Evolutionary conservation across 2,113 vertebrate species (phyloP), one percentile per base, ranked within the genome.

Genomic region (Lonchura striata): DNA sequence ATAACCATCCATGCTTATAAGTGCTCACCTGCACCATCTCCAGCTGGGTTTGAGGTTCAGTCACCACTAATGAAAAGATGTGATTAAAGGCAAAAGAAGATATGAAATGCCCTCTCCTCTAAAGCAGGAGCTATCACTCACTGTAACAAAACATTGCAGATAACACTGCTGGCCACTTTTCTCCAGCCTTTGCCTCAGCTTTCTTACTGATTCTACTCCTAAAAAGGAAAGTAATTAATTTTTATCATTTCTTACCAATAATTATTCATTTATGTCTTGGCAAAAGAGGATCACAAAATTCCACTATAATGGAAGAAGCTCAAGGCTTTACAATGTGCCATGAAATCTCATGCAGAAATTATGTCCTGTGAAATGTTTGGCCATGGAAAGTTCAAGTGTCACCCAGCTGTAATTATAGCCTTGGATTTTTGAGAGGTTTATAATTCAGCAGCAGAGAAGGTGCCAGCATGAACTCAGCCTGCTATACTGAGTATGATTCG

Each of bases 391-490:
- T 92, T 92, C 94, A 96, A 64, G 86, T 90, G 90, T 94, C 92
- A 94, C 80, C 90, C 60, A 63, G 61, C 72, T 88, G 75, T 96
- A 97, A 96, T 92, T 93, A 94, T 49, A 90, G 93, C 76, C 72
- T 90, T 90, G 76, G 52, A n/a, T 90, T 96, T 95, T 60, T 90
- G 94, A 96, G 76, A 93, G 79, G 94, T 95, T 95, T 94, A 91
- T 97, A 95, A 94, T 75, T 96, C 94, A 95, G 69, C 72, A 81
- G 82, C 72, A 68, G 69, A 86, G 50, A n/a, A 7, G 47, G 75
- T 81, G 75, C 85, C 85, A 86, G 64, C 33, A 19, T n/a, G 57
- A 94, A 22, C 37, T 66, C 37, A 76, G 31, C 72, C 10, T 33
- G 27, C 42, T 44, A 7, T 57, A 35, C 68, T 23, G 44, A 46